phyloP scores from a whole-genome alignment of 2,113 vertebrate species.

The Pica pica region DNA sequence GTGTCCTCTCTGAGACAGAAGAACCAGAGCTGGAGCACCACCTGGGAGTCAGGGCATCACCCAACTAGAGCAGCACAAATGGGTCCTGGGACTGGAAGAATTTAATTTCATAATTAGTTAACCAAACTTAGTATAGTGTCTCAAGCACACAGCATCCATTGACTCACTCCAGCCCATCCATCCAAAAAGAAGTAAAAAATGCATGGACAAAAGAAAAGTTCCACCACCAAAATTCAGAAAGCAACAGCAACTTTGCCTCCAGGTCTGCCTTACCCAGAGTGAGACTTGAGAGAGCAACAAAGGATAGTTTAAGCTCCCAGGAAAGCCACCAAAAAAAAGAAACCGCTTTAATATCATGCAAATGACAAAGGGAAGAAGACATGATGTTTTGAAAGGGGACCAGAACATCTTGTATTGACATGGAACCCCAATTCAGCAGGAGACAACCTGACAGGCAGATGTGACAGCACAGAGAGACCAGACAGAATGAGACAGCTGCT shows the following conservation, averaged over 20 bases:
- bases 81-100: background rate
- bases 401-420: background rate
- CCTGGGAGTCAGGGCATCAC: background rate
- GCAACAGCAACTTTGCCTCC: background rate
- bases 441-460: background rate
- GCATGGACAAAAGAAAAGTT: background rate
- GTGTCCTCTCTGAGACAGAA: background rate
- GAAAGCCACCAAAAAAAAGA: background rate
- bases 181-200: background rate
- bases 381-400: background rate
- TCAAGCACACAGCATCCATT: background rate
- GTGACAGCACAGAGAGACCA: background rate
- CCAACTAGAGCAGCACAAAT: rapidly evolving
- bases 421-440: background rate
- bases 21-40: background rate
- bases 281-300: background rate
- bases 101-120: background rate
- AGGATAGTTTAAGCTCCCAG: background rate
- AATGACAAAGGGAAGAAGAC: background rate
- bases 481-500: background rate
- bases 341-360: background rate
- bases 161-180: background rate
- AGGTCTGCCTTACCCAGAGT: background rate
- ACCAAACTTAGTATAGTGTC: background rate
- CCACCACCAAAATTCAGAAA: background rate